Conservation (phyloP, 2,797 vertebrate genomes). For the Tamandua tetradactyla region DNA sequence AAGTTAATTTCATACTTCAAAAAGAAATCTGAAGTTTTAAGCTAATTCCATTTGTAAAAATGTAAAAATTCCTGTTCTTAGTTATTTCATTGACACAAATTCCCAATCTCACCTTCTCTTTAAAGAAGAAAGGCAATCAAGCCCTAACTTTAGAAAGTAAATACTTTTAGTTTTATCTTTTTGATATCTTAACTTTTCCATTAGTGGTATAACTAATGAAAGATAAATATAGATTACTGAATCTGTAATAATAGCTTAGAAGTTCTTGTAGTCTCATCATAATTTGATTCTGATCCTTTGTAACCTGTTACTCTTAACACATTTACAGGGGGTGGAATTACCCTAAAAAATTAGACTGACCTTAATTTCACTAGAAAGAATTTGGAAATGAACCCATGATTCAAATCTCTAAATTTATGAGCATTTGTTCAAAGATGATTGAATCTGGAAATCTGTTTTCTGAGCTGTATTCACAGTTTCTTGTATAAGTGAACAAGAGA, state of each 20-base stretch:
- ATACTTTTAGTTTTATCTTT: conserved; percentile 55
- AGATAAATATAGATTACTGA: conserved; percentile 16
- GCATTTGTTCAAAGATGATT: not conserved
- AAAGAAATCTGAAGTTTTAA: conserved; percentile 38
- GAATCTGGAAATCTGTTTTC: conserved; percentile 25
- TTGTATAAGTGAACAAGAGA: not conserved
- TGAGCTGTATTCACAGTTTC: not conserved
- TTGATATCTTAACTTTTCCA: conserved; percentile 47
- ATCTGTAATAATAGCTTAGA: not conserved
- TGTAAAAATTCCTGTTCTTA: not conserved
- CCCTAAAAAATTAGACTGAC: not conserved
- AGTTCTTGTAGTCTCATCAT: not conserved
- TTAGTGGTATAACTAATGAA: not conserved
- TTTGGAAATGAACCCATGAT: conserved; percentile 10
- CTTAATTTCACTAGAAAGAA: conserved; percentile 14
- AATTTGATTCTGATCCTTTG: conserved; percentile 5
- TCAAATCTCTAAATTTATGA: not conserved
- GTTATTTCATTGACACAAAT: conserved; percentile 31
- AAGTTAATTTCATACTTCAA: conserved; percentile 39
- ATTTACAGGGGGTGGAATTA: not conserved
- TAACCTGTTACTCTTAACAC: conserved; percentile 15
- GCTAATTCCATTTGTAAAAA: conserved; percentile 1
- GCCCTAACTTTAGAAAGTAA: conserved; percentile 56
- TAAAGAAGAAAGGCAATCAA: conserved; percentile 8
- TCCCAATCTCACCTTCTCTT: not conserved